A percentile compares a stretch with the other conserved stretches of the same genome.
phyloP scores from a whole-genome alignment of 2,888 invertebrate genomes.

The Cyrtodaria siliqua region DNA sequence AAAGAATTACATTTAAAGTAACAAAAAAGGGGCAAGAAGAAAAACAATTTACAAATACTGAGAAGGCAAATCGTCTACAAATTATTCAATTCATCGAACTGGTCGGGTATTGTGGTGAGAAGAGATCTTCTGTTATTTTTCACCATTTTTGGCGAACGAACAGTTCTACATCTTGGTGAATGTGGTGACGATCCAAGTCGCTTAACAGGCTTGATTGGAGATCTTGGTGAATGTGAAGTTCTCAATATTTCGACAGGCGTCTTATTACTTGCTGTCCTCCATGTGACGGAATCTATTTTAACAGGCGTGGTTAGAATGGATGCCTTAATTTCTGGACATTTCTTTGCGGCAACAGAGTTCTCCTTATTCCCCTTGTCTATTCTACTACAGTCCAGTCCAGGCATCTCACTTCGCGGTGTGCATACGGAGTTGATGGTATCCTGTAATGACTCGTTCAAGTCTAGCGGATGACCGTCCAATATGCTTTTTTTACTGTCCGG shows the following conservation, averaged over 20 bases:
- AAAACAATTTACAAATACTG: no score
- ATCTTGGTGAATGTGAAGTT: constrained; percentile 59
- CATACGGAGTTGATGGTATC: constrained; percentile 72
- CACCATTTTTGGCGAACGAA: constrained; percentile 61
- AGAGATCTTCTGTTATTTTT: constrained; percentile 41
- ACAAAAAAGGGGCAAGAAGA: no score
- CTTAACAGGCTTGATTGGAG: constrained; percentile 79
- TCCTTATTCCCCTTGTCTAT: constrained; percentile 40
- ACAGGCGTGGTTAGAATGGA: constrained; percentile 64
- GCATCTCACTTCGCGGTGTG: constrained; percentile 66
- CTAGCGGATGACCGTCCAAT: constrained; percentile 47
- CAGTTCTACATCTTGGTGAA: constrained; percentile 44
- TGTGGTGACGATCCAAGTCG: constrained; percentile 73
- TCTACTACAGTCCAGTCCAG: constrained; percentile 11
- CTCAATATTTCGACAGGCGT: constrained; percentile 70
- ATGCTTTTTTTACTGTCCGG: constrained; percentile 12
- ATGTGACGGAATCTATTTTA: constrained; percentile 41
- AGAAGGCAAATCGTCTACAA: no score
- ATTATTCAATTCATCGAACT: constrained; percentile 66
- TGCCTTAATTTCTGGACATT: constrained; percentile 60
- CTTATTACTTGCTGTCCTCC: constrained; percentile 71
- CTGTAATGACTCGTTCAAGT: constrained; percentile 62
- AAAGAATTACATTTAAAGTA: no score
- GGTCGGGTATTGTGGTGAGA: constrained; percentile 61
- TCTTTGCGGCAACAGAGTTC: constrained; percentile 21